Evolutionary conservation across 1,140 invertebrate genomes (phyloP), one percentile per base, ranked within the genome.

Genomic region (Caenorhabditis tropicalis): DNA sequence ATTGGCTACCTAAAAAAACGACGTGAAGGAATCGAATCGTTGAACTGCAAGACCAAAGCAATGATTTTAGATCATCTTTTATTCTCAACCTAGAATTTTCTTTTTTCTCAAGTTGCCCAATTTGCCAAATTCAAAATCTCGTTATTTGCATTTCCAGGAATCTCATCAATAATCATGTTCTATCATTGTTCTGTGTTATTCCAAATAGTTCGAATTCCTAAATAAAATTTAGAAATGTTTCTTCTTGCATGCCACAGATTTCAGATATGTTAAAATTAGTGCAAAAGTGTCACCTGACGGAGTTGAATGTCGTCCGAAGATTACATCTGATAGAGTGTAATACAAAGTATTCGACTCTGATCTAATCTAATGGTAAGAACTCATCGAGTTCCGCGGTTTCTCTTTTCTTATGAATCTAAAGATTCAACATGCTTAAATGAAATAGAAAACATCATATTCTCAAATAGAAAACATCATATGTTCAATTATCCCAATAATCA

Each of bases 311-410:
- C 36, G 43, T 74, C 65, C 7, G 29, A 74, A 7, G 65, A 21
- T 33, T 46, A 31, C 36, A 74, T 27, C 43, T 74, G 43, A 74
- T 43, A 36, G 19, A 27, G 65, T 74, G 65, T 74, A 74, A 74
- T 74, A 19, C 29, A n/a, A 36, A 24, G 21, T 7, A 36, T 7
- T 65, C 33, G 65, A 74, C 36, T 74, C 43, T 33, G 43, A n/a
- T n/a, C 43, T 43, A 33, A 74, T 74, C 43, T 29, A 43, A 46
- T 36, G 65, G 43, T 74, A 74, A 74, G 65, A n/a, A n/a, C n/a
- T n/a, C n/a, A n/a, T 74, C 29, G 10, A 46, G 4, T 74, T 46
- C 10, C 60, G 58, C 58, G 60, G 60, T 74, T 74, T 43, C 6
- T 65, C 12, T 19, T 56, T 56, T 56, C 53, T 27, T 33, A 29